A percentile compares a stretch with the other conserved stretches of the same genome.
Evolutionary conservation across 2,113 vertebrate species (phyloP).

Genomic region (Paramormyrops kingsleyae): DNA sequence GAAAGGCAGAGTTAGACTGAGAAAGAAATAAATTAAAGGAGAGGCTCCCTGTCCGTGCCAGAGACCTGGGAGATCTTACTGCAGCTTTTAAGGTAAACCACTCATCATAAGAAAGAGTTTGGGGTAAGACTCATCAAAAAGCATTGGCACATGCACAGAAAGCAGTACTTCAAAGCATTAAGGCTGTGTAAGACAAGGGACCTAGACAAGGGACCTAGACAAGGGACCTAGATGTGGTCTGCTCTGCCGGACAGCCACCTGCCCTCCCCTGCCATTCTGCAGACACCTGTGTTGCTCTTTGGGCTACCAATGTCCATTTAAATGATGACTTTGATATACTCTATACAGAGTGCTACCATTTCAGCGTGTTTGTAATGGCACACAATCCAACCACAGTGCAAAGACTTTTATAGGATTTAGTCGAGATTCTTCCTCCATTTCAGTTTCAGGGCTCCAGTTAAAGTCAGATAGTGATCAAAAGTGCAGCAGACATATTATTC

Average conservation of each 20-base stretch:
- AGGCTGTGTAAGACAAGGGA: slow-evolving; percentile 41
- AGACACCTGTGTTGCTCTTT: background rate
- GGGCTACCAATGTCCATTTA: background rate
- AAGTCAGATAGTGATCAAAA: background rate
- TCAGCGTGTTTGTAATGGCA: background rate
- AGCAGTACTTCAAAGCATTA: slow-evolving; percentile 46
- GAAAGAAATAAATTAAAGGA: background rate
- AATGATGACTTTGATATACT: background rate
- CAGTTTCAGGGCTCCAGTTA: background rate
- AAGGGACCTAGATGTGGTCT: slow-evolving; percentile 47
- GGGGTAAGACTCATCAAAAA: background rate
- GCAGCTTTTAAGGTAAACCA: slow-evolving; percentile 16
- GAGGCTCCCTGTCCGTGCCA: background rate
- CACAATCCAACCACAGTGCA: background rate
- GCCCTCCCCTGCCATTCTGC: background rate
- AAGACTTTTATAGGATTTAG: background rate
- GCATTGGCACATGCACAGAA: slow-evolving; percentile 38
- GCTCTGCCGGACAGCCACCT: background rate
- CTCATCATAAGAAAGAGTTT: slow-evolving; percentile 1
- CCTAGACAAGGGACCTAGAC: slow-evolving; percentile 10
- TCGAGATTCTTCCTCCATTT: background rate
- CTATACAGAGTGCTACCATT: background rate
- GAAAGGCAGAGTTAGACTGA: background rate
- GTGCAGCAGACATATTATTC: background rate
- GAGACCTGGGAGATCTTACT: background rate